Evolutionary conservation across 1,140 invertebrate species (phyloP), one percentile per base, ranked within the genome.

Genomic region (Brachionus angularis): DNA sequence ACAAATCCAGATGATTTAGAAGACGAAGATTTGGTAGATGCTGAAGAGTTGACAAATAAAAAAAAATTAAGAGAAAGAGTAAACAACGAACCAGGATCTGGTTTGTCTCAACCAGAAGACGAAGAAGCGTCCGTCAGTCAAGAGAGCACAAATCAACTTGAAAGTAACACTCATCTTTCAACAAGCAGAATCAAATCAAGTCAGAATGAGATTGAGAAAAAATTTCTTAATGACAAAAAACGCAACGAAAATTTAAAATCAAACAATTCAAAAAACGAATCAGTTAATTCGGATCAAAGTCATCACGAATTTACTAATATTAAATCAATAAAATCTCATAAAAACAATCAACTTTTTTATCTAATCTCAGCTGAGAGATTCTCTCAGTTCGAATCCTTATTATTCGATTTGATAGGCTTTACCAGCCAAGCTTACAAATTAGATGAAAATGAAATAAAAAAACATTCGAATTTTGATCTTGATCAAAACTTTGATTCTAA

Each of bases 211-310:
- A 58, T 58, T 23, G 10, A 21, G 3, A 58, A 58, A 42, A 58
- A 58, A 25, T 58, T 58, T 29, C 12, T 18, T 8, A 18, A 58
- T 14, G 53, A 58, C 7, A 58, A 58, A n/a, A 58, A 58, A 23
- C 33, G 53, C n/a, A n/a, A n/a, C n/a, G n/a, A n/a, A 29, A 21
- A 21, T 29, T 21, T 39, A 29, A 58, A 58, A 58, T 58, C 53
- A 42, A 58, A 34, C 27, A 39, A 39, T 39, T 58, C 53, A 12
- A 58, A 58, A 39, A 39, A 58, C 53, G 39, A 34, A n/a, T n/a
- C n/a, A n/a, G n/a, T n/a, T 39, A 58, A 39, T 39, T 58, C 53
- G 53, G 53, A 58, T 58, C n/a, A n/a, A n/a, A n/a, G 39, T 58
- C 18, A 58, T 42, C 21, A 58, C 53, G 53, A 58, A 58, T 58